Conservation (phyloP, 2,888 invertebrate genomes). For the Watsonalla cultraria region DNA sequence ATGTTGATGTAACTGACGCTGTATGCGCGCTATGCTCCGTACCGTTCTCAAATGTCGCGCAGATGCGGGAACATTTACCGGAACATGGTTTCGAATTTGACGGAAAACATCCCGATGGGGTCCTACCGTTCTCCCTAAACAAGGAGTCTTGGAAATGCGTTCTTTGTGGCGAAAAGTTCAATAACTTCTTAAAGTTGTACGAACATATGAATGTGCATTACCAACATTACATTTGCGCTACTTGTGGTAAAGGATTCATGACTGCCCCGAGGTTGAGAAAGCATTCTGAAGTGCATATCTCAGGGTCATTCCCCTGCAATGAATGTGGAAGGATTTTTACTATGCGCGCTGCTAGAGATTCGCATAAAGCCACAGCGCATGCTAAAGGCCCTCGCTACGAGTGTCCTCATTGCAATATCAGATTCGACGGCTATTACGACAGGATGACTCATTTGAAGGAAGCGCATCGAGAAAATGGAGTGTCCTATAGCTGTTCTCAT, state of each 20-base stretch:
- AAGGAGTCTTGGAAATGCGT: slow-evolving; percentile 63
- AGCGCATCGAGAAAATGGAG: slow-evolving; percentile 55
- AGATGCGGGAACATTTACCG: slow-evolving; percentile 53
- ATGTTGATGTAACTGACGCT: slow-evolving; percentile 56
- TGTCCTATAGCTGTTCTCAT: slow-evolving; percentile 53
- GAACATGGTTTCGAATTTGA: slow-evolving; percentile 54
- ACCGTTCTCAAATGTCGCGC: slow-evolving; percentile 35
- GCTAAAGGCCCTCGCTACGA: slow-evolving; percentile 60
- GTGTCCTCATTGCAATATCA: slow-evolving; percentile 60
- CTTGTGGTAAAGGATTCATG: slow-evolving; percentile 69
- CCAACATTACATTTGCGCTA: slow-evolving; percentile 66
- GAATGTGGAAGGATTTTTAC: slow-evolving; percentile 55
- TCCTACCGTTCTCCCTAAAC: slow-evolving; percentile 56
- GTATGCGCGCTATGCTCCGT: slow-evolving; percentile 47
- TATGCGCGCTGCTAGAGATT: slow-evolving; percentile 59
- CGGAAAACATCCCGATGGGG: slow-evolving; percentile 55
- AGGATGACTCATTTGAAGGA: slow-evolving; percentile 63
- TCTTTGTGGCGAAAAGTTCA: slow-evolving; percentile 54
- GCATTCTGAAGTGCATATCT: slow-evolving; percentile 62
- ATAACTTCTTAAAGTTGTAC: slow-evolving; percentile 64
- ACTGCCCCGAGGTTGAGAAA: slow-evolving; percentile 61
- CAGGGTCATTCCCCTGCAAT: slow-evolving; percentile 61
- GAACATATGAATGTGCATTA: slow-evolving; percentile 71
- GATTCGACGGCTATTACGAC: slow-evolving; percentile 61
- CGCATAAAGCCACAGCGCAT: slow-evolving; percentile 58